Percentiles rank a stretch among this genome's conserved stretches.
phyloP scores from a whole-genome alignment of 2,888 invertebrate species.

The Heteromurus nitidus region DNA sequence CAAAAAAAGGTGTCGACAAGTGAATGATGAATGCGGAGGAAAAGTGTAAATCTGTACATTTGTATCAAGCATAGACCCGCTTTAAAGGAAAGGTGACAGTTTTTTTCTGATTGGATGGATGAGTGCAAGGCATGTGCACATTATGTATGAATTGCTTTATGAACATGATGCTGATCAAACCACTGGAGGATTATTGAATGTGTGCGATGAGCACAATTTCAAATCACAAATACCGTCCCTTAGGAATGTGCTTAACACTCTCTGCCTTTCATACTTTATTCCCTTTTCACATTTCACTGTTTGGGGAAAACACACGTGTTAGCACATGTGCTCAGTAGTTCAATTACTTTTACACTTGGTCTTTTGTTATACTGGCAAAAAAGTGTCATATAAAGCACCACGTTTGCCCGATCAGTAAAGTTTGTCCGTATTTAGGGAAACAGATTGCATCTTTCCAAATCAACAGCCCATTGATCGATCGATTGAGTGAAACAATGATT shows the following conservation, averaged over 20 bases:
- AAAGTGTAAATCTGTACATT: neutral
- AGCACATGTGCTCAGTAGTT: constrained; percentile 4
- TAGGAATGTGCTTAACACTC: constrained; percentile 46
- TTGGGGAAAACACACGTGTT: constrained; percentile 57
- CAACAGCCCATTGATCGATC: no score
- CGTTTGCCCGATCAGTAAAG: no score
- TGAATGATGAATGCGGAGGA: constrained; percentile 9
- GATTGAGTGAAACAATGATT: no score
- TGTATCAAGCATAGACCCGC: constrained; percentile 18
- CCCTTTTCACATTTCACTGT: constrained; percentile 32
- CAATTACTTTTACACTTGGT: neutral
- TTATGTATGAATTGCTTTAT: no score
- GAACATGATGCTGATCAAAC: constrained; percentile 42
- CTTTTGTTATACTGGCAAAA: no score
- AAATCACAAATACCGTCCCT: constrained; percentile 44
- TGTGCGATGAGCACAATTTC: no score
- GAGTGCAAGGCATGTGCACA: constrained; percentile 45
- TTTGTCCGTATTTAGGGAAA: no score
- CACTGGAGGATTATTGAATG: constrained; percentile 55
- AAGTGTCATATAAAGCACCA: no score
- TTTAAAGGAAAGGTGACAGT: constrained; percentile 42
- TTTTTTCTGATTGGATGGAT: constrained; percentile 26
- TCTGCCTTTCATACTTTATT: constrained; percentile 30
- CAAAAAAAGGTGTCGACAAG: constrained; percentile 49
- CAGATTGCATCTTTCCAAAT: no score